A percentile compares a stretch with the other conserved stretches of the same genome.
Evolutionary conservation across 2,888 invertebrate genomes (phyloP).

Genomic region (Geophilus truncorum): DNA sequence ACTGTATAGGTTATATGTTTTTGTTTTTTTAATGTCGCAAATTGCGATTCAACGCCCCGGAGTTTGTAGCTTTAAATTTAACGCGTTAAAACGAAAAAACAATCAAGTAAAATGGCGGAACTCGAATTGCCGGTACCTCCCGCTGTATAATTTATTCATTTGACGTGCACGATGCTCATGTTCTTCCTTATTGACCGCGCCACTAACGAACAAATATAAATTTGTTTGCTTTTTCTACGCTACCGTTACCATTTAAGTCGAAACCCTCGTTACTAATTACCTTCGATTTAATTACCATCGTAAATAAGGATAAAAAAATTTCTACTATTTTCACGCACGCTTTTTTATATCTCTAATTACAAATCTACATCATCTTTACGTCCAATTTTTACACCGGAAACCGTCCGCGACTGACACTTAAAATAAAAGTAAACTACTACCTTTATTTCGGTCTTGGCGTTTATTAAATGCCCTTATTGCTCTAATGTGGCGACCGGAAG

Average conservation of each 20-base stretch:
- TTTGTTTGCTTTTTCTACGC: slow-evolving; percentile 12
- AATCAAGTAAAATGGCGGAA: slow-evolving; percentile 11
- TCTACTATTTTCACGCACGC: background rate
- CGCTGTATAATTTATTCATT: slow-evolving; percentile 13
- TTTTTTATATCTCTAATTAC: background rate
- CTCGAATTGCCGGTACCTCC: background rate
- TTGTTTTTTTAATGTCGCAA: no score
- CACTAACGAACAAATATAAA: slow-evolving; percentile 13
- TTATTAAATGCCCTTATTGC: background rate
- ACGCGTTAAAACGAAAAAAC: no score
- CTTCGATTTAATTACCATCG: background rate
- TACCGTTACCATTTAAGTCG: slow-evolving; percentile 6
- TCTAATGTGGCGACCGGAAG: background rate
- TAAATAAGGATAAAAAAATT: background rate
- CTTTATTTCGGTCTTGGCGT: background rate
- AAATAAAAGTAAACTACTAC: background rate
- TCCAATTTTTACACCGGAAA: background rate
- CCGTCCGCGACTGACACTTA: background rate
- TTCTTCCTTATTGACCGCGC: slow-evolving; percentile 10
- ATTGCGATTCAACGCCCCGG: no score
- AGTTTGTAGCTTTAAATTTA: background rate
- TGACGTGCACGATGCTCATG: background rate
- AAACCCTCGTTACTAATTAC: background rate
- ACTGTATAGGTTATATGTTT: no score
- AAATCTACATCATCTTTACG: background rate